Base-by-base conservation (phyloP, 2,888 invertebrate genomes). In the Onthophagus sagittarius region DNA sequence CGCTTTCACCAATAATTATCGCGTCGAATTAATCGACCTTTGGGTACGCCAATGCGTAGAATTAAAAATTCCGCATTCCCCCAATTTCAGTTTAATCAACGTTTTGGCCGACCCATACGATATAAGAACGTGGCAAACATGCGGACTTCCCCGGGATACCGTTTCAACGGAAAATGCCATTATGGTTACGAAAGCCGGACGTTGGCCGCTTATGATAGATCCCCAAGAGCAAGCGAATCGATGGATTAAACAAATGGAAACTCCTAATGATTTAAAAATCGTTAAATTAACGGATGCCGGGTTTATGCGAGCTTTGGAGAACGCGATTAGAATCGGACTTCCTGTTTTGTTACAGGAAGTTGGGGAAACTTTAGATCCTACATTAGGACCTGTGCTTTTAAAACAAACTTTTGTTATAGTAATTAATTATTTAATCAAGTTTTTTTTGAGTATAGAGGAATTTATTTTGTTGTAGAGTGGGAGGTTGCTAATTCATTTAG, bases 211-310 rank as follows among this genome's bases (percentile, higher is more conserved):
- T 14, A 95, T 97, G 90, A 96, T 97, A 75, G 97, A 98, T 86
- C 98, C 98, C 0, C 97, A 98, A 83, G 96, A 96, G 82, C 97
- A 97, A 90, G 97, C 97, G 0, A 96, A 95, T 85, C 90, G 94
- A 74, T 97, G 97, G 97, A 93, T 97, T 72, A 91, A 93, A 75
- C 94, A 94, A 82, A 93, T 96, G 92, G 97, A 97, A 83, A 88
- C 88, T 15, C 86, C 88, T 0, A 92, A 93, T 80, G 90, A 92
- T 70, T 85, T 97, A 23, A 89, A 90, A 79, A 90, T 96, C 23
- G 89, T 94, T 31, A 96, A 96, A 85, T 87, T 96, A 78, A 92
- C 91, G 0, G 96, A 97, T 81, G 76, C 89, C 0, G 89, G 88
- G 77, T 94, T 94, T 81, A 88, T 96, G 86, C 87, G 95, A 14